Conservation (phyloP, 2,888 invertebrate species). For the Clunio marinus region DNA sequence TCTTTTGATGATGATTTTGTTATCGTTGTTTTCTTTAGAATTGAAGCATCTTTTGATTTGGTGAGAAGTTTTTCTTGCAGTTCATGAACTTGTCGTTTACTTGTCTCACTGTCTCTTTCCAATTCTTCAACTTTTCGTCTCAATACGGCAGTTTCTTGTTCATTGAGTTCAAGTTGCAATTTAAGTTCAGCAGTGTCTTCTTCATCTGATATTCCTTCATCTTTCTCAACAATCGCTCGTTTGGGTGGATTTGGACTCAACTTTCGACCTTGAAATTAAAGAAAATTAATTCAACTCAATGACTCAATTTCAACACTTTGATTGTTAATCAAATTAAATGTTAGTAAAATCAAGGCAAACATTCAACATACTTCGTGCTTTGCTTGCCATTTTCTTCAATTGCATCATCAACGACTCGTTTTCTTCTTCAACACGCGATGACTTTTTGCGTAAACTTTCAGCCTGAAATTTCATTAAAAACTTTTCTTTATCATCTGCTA, state of each 20-base stretch:
- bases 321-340: constrained; percentile 40
- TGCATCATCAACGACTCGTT: constrained; percentile 93
- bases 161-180: constrained; percentile 79
- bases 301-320: constrained; percentile 40
- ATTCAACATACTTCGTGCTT: constrained; percentile 71
- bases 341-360: constrained; percentile 50
- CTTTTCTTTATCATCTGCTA: not conserved
- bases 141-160: constrained; percentile 81
- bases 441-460: constrained; percentile 81
- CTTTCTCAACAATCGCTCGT: constrained; percentile 65
- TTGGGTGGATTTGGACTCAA: constrained; percentile 64
- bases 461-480: constrained; percentile 64
- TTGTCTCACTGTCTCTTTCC: constrained; percentile 71
- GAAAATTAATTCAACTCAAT: constrained; percentile 26
- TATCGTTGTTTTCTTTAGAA: constrained; percentile 41
- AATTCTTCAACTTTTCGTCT: constrained; percentile 79
- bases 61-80: constrained; percentile 66
- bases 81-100: constrained; percentile 71
- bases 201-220: constrained; percentile 69
- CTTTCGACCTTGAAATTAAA: constrained; percentile 57
- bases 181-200: constrained; percentile 80
- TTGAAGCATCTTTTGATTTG: constrained; percentile 46
- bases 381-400: constrained; percentile 92
- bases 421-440: constrained; percentile 91
- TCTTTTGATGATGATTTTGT: constrained; percentile 42